phyloP scores from a whole-genome alignment of 1,140 invertebrate genomes.

The Drosophila oshimai region DNA sequence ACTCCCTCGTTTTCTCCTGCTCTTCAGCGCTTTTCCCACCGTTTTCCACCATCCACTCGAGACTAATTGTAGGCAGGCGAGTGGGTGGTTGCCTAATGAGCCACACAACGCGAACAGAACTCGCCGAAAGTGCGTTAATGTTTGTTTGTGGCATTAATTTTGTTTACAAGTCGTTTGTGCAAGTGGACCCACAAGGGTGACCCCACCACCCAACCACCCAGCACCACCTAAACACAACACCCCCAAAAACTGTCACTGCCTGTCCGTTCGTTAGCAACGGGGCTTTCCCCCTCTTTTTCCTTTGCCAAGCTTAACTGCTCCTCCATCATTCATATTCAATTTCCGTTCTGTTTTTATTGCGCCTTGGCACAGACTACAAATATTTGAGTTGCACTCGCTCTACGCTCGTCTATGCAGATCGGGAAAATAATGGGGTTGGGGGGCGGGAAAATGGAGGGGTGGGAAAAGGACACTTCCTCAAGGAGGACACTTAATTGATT shows the following conservation, averaged over 20 bases:
- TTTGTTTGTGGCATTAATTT: constrained; percentile 77
- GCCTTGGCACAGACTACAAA: constrained; percentile 50
- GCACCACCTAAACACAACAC: not conserved
- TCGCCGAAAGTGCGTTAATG: constrained; percentile 71
- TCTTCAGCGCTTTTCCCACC: not conserved
- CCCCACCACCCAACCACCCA: not conserved
- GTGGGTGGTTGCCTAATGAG: constrained; percentile 56
- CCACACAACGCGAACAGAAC: constrained; percentile 56
- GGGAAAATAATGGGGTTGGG: not conserved
- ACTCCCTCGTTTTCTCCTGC: not conserved
- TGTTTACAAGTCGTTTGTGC: constrained; percentile 78
- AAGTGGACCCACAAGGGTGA: constrained; percentile 4
- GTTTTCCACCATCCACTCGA: not conserved
- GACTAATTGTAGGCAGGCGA: constrained; percentile 7
- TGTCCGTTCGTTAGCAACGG: constrained; percentile 54
- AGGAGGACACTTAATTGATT: constrained; percentile 74
- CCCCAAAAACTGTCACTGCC: constrained; percentile 12
- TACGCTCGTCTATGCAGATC: constrained; percentile 9
- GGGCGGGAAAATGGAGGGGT: not conserved
- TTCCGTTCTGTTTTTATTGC: constrained; percentile 47
- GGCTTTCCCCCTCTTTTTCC: not conserved
- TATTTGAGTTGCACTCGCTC: constrained; percentile 67
- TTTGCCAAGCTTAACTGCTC: constrained; percentile 2
- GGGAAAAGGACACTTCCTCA: constrained; percentile 32
- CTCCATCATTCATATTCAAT: constrained; percentile 46